Conservation (phyloP, 30 jellyfish, hydroid and myxozoan species). For the Turritopsis rubra region DNA sequence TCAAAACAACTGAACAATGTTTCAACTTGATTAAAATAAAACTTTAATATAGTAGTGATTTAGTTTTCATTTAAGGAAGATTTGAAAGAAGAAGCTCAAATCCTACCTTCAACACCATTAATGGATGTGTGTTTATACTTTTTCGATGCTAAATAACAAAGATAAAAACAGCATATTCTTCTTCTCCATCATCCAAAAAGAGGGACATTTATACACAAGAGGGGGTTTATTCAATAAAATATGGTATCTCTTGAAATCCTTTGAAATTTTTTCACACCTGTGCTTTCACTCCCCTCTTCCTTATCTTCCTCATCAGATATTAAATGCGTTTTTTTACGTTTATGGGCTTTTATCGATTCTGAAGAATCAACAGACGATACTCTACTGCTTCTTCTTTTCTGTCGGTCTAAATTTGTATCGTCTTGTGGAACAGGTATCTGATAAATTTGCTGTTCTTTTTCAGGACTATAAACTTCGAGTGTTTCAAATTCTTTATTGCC, state of each 20-base stretch:
- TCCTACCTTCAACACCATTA: background rate
- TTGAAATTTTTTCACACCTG: background rate
- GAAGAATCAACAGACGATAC: slow-evolving; percentile 3
- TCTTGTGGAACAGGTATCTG: background rate
- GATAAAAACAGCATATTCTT: background rate
- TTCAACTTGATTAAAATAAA: no score
- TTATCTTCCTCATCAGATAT: slow-evolving; percentile 3
- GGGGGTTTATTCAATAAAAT: no score
- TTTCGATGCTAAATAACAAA: background rate
- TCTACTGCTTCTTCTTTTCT: slow-evolving; percentile 15
- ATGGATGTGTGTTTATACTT: background rate
- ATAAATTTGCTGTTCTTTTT: slow-evolving; percentile 30
- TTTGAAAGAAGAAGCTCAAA: background rate
- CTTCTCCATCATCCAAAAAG: background rate
- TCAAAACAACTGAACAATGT: no score
- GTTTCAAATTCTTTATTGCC: slow-evolving; percentile 84
- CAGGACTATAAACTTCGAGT: slow-evolving; percentile 68
- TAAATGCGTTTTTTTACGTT: background rate
- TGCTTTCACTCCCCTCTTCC: background rate
- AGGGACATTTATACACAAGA: no score
- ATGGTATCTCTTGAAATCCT: no score
- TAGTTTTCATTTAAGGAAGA: background rate
- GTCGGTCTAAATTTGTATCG: background rate
- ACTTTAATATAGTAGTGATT: no score
- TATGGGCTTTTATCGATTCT: background rate